Percentiles rank a stretch among this genome's conserved stretches.
phyloP scores from a whole-genome alignment of 2,888 invertebrate species.

The Conistra vaccinii region DNA sequence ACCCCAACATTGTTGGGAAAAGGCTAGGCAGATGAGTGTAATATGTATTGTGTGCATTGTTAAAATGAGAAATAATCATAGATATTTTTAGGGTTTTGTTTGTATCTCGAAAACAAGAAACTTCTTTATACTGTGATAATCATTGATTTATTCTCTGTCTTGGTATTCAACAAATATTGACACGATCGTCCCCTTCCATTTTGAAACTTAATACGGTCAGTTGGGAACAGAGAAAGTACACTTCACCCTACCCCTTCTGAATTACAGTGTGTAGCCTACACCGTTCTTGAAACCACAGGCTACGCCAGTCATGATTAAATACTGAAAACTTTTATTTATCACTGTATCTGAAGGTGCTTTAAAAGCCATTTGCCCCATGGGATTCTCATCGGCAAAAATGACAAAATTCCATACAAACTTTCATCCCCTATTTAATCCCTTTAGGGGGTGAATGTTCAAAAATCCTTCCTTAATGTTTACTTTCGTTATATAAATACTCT shows the following conservation, averaged over 20 bases:
- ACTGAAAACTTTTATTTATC: slow-evolving; percentile 11
- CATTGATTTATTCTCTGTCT: background rate
- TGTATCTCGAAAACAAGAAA: background rate
- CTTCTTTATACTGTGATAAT: background rate
- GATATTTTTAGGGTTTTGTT: background rate
- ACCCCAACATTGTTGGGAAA: too few species aligned
- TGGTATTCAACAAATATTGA: slow-evolving; percentile 27
- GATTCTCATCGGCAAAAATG: too few species aligned
- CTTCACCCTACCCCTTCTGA: slow-evolving; percentile 25
- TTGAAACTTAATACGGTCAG: slow-evolving; percentile 43
- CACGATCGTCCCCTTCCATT: slow-evolving; percentile 29
- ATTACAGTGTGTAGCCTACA: slow-evolving; percentile 28
- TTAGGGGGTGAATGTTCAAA: background rate
- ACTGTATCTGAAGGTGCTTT: background rate
- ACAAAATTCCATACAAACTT: background rate
- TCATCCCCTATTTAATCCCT: background rate
- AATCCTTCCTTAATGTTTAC: background rate
- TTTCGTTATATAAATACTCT: background rate
- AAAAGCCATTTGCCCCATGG: too few species aligned
- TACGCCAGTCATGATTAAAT: slow-evolving; percentile 8
- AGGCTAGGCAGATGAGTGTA: too few species aligned
- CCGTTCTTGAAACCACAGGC: slow-evolving; percentile 28
- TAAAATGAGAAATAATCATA: background rate
- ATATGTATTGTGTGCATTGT: background rate
- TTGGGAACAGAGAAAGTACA: slow-evolving; percentile 33